Evolutionary conservation across 1,140 invertebrate genomes (phyloP).

Genomic region (Caenorhabditis brenneri): DNA sequence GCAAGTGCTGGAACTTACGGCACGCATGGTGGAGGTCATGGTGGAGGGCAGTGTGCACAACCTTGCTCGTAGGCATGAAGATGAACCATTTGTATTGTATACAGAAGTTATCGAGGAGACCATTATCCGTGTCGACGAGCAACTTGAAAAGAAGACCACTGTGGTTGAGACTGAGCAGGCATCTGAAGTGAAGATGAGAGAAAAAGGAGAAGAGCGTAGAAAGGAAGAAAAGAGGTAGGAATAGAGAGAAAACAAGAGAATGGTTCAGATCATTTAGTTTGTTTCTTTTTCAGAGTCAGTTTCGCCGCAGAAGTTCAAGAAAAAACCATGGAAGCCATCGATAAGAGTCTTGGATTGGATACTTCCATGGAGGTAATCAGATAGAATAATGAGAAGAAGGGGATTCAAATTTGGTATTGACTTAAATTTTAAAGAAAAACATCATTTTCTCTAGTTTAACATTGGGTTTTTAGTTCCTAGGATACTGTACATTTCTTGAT

Average conservation of each 20-base stretch:
- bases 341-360: conserved; percentile 56
- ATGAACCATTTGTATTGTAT: conserved; percentile 54
- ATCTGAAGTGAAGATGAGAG: conserved; percentile 48
- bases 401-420: no score
- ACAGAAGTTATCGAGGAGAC: conserved; percentile 61
- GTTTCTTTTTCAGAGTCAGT: conserved; percentile 62
- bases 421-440: no score
- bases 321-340: conserved; percentile 58
- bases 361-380: conserved; percentile 56
- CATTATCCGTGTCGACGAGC: conserved; percentile 59
- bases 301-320: conserved; percentile 69
- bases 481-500: no score
- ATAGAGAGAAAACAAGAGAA: background rate
- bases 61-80: conserved; percentile 48
- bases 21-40: conserved; percentile 59
- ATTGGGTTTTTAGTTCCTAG: no score
- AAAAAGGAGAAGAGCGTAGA: conserved; percentile 30
- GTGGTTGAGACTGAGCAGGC: conserved; percentile 53
- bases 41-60: conserved; percentile 59
- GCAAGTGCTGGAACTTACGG: conserved; percentile 26
- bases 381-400: no score
- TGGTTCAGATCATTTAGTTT: background rate
- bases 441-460: no score
- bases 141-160: conserved; percentile 48
- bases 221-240: conserved; percentile 59